A percentile compares a stretch with the other conserved stretches of the same genome.
These are phyloP conservation scores for Numida meleagris DNA, from an alignment of 2,113 vertebrate species.

Conservation along the genomic window DNA sequence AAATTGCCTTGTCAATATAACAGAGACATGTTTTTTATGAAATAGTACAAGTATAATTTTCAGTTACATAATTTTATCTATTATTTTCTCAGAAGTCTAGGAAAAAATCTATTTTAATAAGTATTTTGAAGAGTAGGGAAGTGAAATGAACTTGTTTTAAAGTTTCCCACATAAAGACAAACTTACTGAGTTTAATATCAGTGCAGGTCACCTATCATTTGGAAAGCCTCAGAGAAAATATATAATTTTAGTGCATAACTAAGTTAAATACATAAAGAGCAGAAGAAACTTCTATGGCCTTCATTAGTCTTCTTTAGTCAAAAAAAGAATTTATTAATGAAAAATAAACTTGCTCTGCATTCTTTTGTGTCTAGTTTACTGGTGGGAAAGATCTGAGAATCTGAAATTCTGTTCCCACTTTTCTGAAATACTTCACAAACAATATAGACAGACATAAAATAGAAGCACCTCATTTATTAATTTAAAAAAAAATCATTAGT, in stretches of 20 bases:
- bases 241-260: background rate
- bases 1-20: conserved; percentile 53
- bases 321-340: background rate
- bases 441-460: background rate
- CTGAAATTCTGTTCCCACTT: background rate
- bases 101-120: conserved; percentile 50
- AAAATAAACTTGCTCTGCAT: background rate
- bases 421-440: background rate
- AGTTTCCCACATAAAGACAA: background rate
- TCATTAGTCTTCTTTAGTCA: conserved; percentile 24
- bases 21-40: conserved; percentile 41
- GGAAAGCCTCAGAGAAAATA: background rate
- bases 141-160: conserved; percentile 38
- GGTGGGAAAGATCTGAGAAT: background rate
- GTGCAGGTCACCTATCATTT: conserved; percentile 20
- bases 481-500: background rate
- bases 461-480: background rate
- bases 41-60: conserved; percentile 41
- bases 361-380: background rate
- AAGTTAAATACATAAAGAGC: background rate
- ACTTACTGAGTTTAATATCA: conserved; percentile 37
- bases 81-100: background rate
- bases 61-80: conserved; percentile 28
- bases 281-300: background rate
- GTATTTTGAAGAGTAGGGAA: background rate